phyloP scores from a whole-genome alignment of 2,113 vertebrate genomes.

The Apteryx owenii region DNA sequence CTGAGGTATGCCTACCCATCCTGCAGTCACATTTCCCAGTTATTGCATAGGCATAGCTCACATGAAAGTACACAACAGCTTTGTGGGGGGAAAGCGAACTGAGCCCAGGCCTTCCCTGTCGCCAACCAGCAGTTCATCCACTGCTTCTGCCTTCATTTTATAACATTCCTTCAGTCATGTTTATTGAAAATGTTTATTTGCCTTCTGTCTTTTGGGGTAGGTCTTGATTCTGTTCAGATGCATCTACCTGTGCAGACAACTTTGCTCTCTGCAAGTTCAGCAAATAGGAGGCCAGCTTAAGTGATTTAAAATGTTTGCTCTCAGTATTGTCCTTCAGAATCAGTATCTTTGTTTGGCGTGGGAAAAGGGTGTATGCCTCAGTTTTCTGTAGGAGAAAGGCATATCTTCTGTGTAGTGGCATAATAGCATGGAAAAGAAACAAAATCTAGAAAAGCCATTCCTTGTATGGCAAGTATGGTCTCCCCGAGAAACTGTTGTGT shows the following conservation, averaged over 20 bases:
- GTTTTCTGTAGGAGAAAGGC: accelerated
- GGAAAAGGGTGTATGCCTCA: not conserved
- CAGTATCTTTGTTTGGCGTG: not conserved
- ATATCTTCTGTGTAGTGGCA: accelerated
- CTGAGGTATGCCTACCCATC: not conserved
- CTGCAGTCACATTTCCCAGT: not conserved
- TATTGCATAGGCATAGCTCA: not conserved
- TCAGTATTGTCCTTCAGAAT: not conserved
- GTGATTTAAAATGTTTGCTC: not conserved
- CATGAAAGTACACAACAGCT: not conserved
- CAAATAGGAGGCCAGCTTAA: not conserved
- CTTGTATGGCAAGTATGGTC: not conserved
- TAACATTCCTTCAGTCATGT: not conserved
- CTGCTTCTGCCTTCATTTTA: not conserved
- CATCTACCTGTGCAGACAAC: not conserved
- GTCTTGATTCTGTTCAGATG: not conserved
- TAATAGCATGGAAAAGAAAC: not conserved
- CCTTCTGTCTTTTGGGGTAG: not conserved
- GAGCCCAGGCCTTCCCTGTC: not conserved
- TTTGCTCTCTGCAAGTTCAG: not conserved
- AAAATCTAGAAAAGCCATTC: not conserved
- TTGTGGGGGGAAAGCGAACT: not conserved
- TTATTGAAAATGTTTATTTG: not conserved
- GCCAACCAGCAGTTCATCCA: not conserved
- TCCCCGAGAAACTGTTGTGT: not conserved